Conservation (phyloP, 2,888 invertebrate genomes). For the Drosophila paracracens region DNA sequence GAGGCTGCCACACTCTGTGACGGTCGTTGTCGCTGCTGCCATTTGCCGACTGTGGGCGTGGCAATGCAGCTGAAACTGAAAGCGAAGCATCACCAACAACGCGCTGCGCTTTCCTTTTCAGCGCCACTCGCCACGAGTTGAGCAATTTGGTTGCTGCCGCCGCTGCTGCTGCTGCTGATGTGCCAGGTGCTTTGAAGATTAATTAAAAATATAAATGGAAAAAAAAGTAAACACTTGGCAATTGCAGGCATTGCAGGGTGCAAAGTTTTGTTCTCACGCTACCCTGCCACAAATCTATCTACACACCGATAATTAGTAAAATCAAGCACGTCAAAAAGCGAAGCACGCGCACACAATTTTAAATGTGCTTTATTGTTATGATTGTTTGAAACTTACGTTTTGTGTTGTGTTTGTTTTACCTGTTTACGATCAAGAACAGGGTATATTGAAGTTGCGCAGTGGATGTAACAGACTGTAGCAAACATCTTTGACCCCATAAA, state of each 20-base stretch:
- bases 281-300: background rate
- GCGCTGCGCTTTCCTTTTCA: conserved; percentile 68
- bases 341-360: conserved; percentile 74
- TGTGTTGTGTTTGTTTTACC: conserved; percentile 24
- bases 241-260: conserved; percentile 32
- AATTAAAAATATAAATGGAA: conserved; percentile 40
- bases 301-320: conserved; percentile 43
- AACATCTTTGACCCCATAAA: background rate
- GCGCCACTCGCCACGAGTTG: conserved; percentile 22
- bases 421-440: background rate
- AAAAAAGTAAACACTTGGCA: conserved; percentile 31
- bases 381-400: conserved; percentile 48
- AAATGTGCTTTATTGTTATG: conserved; percentile 68
- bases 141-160: conserved; percentile 32
- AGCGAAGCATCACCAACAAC: conserved; percentile 40
- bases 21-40: conserved; percentile 52
- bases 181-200: conserved; percentile 47
- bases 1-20: conserved; percentile 31
- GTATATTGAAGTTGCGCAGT: background rate
- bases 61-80: conserved; percentile 59
- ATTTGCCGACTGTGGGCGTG: conserved; percentile 60
- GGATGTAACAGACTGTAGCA: background rate
- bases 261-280: conserved; percentile 70
- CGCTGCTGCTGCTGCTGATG: conserved; percentile 14
- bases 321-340: conserved; percentile 44